Base-by-base conservation (phyloP, 2,797 vertebrate genomes). In the Eulemur albifrons region DNA sequence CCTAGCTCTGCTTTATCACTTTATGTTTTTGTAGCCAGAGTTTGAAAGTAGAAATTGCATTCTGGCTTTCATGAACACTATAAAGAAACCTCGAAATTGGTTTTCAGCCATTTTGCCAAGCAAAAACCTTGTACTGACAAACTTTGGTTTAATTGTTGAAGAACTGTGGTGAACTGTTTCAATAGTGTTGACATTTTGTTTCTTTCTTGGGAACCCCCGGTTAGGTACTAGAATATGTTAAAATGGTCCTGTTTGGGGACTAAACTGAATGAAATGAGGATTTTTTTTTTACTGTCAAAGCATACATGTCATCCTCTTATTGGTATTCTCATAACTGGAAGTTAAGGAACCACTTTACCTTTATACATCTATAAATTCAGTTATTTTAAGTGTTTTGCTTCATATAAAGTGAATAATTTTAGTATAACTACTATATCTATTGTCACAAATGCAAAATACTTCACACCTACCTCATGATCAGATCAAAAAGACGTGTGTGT, bases 101-200 rank as follows among this genome's bases (percentile, higher is more conserved):
- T 70, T 84, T 88, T 73, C 25, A 54, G 4, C 54, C 73, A 27
- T 4, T 85, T 96, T 72, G 25, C 57, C 81, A 94, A 69, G 48
- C 54, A 32, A 35, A 82, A 90, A 65, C 23, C 50, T 59, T 88
- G 32, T 72, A 70, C 12, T 83, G n/a, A 75, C 93, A 45, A 89
- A 50, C 50, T 38, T 90, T 82, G 82, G 20, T 80, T 93, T 95
- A 83, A 27, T 80, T 84, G 20, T 80, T 89, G 52, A 84, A 38
- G 65, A 54, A 43, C 48, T 81, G 45, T 84, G 23, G 23, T 38
- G 1, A 32, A 57, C 5, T 83, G 17, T 52, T 27, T 90, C 54
- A 70, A 65, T 89, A 84, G 9, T 94, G 72, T 88, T 86, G 59
- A 75, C 69, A 69, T 88, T 85, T 91, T 65, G 32, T 73, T 90